Evolutionary conservation across 2,888 invertebrate species (phyloP), one percentile per base, ranked within the genome.

Genomic region (Cistogaster globosa): DNA sequence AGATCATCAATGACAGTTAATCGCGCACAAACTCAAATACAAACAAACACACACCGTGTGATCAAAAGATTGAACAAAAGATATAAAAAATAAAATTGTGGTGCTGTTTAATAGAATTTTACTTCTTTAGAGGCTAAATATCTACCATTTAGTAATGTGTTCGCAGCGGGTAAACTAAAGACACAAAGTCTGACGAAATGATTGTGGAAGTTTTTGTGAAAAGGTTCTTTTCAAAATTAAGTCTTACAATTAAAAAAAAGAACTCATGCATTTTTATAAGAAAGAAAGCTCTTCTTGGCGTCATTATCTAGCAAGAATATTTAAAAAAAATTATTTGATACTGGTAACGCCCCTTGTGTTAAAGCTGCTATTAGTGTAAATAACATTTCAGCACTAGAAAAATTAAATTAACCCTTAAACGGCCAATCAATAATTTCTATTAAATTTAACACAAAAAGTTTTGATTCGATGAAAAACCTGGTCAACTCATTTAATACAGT

Each of bases 331-430:
- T 7, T 32, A 32, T 76, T 84, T 83, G 76, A 83, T 84, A 80
- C 67, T 78, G 65, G 86, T 84, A 87, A 87, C 88, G 88, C 87
- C 87, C 87, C 85, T 86, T 84, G 87, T 80, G 86, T 88, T 87
- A 87, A 88, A 84, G 76, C 86, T 83, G 71, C 84, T 86, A 87
- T 87, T 87, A 87, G 84, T 78, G 82, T 83, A 83, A 86, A 85
- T 85, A 87, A 80, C 53, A 72, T 80, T 78, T 86, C 84, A 87
- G 76, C 84, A 86, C 83, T 58, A 20, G 32, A 26, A 51, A 14
- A 36, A 11, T 3, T n/a, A 0, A 22, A 16, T 72, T 79, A 79
- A 79, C 63, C 71, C 48, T 18, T 7, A 22, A 48, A 65, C 4
- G 38, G n/a, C 1, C 11, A 32, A n/a, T 14, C 1, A n/a, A 5